A percentile compares a stretch with the other conserved stretches of the same genome.
These are phyloP conservation scores for Bos indicus DNA, from an alignment of 2,113 vertebrate species.

Conservation along the genomic window DNA sequence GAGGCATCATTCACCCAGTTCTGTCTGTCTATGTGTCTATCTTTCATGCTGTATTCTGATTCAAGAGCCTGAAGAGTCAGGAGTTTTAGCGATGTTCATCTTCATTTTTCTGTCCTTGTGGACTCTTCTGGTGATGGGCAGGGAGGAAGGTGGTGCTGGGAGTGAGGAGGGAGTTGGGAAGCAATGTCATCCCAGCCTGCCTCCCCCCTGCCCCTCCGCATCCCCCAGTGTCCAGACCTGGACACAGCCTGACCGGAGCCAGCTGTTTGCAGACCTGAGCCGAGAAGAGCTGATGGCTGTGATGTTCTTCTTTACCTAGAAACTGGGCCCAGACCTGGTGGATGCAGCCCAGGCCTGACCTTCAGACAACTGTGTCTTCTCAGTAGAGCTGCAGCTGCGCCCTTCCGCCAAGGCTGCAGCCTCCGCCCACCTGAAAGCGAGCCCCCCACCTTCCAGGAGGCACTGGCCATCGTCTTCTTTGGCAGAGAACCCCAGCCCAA, in stretches of 20 bases:
- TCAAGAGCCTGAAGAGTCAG: neutral
- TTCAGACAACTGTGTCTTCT: conserved; percentile 84
- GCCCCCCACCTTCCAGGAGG: conserved; percentile 78
- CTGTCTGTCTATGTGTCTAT: neutral
- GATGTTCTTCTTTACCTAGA: conserved; percentile 78
- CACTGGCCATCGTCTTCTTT: conserved; percentile 64
- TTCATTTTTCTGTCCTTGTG: conserved; percentile 56
- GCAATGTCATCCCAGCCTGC: neutral
- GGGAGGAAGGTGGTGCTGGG: neutral
- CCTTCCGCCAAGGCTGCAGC: conserved; percentile 79
- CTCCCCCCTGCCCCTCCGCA: neutral
- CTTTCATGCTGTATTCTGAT: neutral
- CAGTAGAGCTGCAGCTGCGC: conserved; percentile 84
- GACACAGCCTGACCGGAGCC: conserved; percentile 62
- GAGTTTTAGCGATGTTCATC: conserved; percentile 17
- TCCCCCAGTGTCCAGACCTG: neutral
- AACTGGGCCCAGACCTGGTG: conserved; percentile 78
- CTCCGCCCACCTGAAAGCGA: neutral
- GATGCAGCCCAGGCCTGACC: conserved; percentile 74
- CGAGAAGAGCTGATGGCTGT: conserved; percentile 81
- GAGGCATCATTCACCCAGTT: neutral
- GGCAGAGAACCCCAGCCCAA: too few relatives aligned
- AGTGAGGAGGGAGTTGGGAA: neutral
- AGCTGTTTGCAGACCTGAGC: conserved; percentile 87
- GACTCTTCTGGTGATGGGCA: conserved; percentile 39